Conservation (phyloP, 2,888 invertebrate genomes). For the Sipunculus nudus region DNA sequence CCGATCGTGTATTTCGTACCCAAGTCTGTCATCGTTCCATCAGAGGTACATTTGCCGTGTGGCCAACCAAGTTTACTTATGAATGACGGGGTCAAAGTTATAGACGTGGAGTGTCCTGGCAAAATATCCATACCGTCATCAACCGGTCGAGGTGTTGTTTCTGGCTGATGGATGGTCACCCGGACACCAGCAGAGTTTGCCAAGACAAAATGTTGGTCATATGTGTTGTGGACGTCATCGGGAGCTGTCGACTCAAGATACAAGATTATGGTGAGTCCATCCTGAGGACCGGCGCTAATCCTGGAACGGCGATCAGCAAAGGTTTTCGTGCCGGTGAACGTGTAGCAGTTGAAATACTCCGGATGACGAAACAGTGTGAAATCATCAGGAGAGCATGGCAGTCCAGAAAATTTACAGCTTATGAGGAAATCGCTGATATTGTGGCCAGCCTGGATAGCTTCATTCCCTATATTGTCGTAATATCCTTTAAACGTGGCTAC, state of each 20-base stretch:
- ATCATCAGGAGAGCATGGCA: constrained; percentile 46
- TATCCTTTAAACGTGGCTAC: too few relatives aligned
- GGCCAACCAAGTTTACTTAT: too few relatives aligned
- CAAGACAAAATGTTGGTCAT: too few relatives aligned
- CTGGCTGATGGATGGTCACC: constrained; percentile 59
- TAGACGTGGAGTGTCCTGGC: constrained; percentile 59
- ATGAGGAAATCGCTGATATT: constrained; percentile 52
- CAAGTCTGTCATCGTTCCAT: too few relatives aligned
- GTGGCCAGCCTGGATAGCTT: constrained; percentile 50
- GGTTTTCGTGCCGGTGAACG: constrained; percentile 53
- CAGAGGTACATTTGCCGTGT: too few relatives aligned
- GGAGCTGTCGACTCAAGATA: constrained; percentile 59
- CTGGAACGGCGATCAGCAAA: constrained; percentile 41
- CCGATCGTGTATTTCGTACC: too few relatives aligned
- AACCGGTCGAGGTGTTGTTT: constrained; percentile 60
- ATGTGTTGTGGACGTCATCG: constrained; percentile 50
- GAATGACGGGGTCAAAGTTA: too few relatives aligned
- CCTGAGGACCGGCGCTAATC: constrained; percentile 58
- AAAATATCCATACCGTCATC: constrained; percentile 61
- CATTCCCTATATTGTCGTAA: constrained; percentile 55
- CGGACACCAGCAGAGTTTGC: constrained; percentile 57
- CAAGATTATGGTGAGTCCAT: constrained; percentile 57
- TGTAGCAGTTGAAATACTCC: constrained; percentile 60
- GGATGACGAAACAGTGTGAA: constrained; percentile 55
- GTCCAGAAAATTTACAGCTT: constrained; percentile 52